phyloP scores from a whole-genome alignment of 2,888 invertebrate genomes.

The Gymnocheta viridis region DNA sequence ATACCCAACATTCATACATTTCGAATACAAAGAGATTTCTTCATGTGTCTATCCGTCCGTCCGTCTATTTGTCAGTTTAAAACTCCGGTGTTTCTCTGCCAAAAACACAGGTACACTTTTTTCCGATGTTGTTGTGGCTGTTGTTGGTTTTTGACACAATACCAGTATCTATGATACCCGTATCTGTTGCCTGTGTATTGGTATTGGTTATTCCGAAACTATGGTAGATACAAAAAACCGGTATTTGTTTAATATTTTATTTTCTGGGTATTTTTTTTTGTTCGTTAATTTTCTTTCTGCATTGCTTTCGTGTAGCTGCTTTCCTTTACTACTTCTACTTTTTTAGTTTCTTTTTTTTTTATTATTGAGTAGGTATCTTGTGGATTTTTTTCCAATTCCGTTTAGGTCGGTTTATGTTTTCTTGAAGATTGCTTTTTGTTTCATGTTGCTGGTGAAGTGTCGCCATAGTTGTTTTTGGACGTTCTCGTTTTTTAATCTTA shows the following conservation, averaged over 20 bases:
- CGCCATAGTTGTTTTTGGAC: conserved; percentile 44
- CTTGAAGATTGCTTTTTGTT: conserved; percentile 54
- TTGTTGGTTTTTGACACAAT: conserved; percentile 22
- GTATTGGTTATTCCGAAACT: conserved; percentile 50
- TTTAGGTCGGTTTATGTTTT: conserved; percentile 29
- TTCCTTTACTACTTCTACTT: conserved; percentile 23
- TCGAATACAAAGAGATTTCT: conserved; percentile 12
- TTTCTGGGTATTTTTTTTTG: conserved; percentile 3
- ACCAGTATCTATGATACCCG: conserved; percentile 33
- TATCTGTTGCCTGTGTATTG: not conserved
- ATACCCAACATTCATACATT: too few species aligned
- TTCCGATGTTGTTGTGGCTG: conserved; percentile 3
- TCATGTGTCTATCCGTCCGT: not conserved
- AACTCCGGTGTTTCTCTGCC: conserved; percentile 46
- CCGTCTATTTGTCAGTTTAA: not conserved
- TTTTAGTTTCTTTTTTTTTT: not conserved
- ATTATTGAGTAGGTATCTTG: conserved; percentile 31
- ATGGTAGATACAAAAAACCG: conserved; percentile 50
- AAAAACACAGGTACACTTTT: conserved; percentile 48
- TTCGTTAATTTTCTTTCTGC: conserved; percentile 48
- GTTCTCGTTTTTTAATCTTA: conserved; percentile 17
- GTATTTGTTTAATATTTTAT: conserved; percentile 46
- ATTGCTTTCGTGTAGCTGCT: conserved; percentile 25
- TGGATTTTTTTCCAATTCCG: conserved; percentile 42
- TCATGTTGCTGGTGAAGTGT: conserved; percentile 53